These are phyloP conservation scores for Heliangelus exortis DNA, from an alignment of 2,797 vertebrate species.

Conservation along the genomic window DNA sequence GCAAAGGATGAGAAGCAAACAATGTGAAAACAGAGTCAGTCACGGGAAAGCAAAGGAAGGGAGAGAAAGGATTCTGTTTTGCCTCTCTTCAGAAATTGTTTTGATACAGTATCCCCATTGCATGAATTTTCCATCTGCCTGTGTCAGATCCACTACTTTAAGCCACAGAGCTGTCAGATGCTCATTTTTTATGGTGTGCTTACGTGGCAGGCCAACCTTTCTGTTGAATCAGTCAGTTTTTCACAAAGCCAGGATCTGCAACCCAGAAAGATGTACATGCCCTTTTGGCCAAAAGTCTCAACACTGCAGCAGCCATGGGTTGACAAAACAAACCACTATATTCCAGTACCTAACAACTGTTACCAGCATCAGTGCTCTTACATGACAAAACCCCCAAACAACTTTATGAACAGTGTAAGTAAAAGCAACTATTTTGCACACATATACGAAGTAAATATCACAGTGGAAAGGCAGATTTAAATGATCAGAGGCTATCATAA, in stretches of 20 bases:
- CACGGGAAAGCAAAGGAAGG: not conserved
- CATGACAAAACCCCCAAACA: not conserved
- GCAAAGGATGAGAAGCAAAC: not conserved
- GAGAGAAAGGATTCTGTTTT: not conserved
- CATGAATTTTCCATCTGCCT: constrained; percentile 64
- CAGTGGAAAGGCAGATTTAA: not conserved
- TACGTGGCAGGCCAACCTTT: constrained; percentile 55
- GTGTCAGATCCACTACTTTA: constrained; percentile 51
- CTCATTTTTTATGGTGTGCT: constrained; percentile 19
- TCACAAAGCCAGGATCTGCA: constrained; percentile 4
- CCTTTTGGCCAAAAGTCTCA: not conserved
- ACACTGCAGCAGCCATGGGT: not conserved
- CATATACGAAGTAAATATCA: not conserved
- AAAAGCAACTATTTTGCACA: not conserved
- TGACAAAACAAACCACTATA: not conserved
- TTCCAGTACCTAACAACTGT: not conserved
- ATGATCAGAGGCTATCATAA: not conserved
- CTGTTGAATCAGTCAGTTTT: constrained; percentile 13
- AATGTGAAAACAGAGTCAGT: not conserved
- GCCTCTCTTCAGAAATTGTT: constrained; percentile 34
- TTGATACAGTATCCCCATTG: constrained; percentile 57
- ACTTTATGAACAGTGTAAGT: not conserved
- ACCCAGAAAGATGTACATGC: not conserved
- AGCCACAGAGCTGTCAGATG: constrained; percentile 66
- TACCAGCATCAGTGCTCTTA: not conserved